These are phyloP conservation scores for Seira musarum DNA, from an alignment of 2,888 invertebrate genomes.

Conservation along the genomic window DNA sequence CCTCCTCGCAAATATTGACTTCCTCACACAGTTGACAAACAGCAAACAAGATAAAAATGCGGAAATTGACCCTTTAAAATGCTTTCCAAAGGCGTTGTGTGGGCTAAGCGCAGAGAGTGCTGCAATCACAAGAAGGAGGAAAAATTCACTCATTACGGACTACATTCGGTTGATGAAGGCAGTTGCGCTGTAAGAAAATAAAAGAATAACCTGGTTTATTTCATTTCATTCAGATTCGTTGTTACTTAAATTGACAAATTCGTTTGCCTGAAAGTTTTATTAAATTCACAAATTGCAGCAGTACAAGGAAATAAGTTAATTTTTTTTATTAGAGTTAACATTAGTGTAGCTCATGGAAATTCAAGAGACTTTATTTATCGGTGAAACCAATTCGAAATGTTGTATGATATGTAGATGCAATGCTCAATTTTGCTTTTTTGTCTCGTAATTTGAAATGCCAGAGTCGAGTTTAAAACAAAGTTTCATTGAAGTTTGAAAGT, in stretches of 20 bases:
- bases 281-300: background rate
- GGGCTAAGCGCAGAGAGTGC: conserved; percentile 56
- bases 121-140: conserved; percentile 49
- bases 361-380: too few species aligned
- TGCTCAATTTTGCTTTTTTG: too few species aligned
- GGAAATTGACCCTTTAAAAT: conserved; percentile 61
- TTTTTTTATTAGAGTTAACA: too few species aligned
- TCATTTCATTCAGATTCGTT: background rate
- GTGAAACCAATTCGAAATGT: too few species aligned
- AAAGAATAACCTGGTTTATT: too few species aligned
- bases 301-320: conserved; percentile 5
- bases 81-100: conserved; percentile 62
- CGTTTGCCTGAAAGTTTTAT: background rate
- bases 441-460: too few species aligned
- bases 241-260: background rate
- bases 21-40: conserved; percentile 54
- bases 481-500: too few species aligned
- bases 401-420: too few species aligned
- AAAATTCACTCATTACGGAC: conserved; percentile 50
- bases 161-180: conserved; percentile 56
- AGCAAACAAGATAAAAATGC: conserved; percentile 44
- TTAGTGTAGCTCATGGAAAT: too few species aligned
- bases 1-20: conserved; percentile 54
- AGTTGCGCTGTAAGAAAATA: conserved; percentile 54
- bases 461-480: too few species aligned